These are phyloP conservation scores for Semotilus atromaculatus DNA, from an alignment of 2,797 vertebrate genomes.

Conservation along the genomic window DNA sequence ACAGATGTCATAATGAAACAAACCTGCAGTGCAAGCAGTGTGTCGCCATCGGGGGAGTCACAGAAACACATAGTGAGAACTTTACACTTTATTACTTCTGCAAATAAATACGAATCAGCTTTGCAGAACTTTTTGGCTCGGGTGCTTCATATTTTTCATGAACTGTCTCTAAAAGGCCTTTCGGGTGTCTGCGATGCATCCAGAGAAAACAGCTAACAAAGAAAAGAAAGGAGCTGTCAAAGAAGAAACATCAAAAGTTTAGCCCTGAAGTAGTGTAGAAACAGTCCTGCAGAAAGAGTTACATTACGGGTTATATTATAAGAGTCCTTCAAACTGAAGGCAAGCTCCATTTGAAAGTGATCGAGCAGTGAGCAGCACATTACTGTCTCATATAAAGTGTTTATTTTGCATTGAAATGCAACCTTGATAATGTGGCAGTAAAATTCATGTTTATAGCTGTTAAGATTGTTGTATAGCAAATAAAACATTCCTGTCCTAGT, in stretches of 20 bases:
- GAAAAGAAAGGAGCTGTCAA: slow-evolving; percentile 64
- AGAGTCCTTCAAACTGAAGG: not conserved
- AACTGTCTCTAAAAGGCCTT: slow-evolving; percentile 36
- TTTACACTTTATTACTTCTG: slow-evolving; percentile 11
- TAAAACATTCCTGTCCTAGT: not conserved
- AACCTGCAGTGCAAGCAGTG: slow-evolving; percentile 26
- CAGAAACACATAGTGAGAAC: not conserved
- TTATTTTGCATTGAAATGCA: not conserved
- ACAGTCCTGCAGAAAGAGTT: slow-evolving; percentile 36
- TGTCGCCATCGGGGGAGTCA: not conserved
- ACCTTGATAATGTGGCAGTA: not conserved
- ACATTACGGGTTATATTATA: slow-evolving; percentile 7
- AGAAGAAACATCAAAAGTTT: slow-evolving; percentile 45
- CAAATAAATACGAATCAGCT: slow-evolving; percentile 18
- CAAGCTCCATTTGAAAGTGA: not conserved
- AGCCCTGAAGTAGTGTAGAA: slow-evolving; percentile 48
- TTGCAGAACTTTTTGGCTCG: not conserved
- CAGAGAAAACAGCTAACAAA: slow-evolving; percentile 71
- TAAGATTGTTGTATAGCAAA: not conserved
- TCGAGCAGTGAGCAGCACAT: not conserved
- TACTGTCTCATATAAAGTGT: not conserved
- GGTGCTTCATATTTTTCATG: slow-evolving; percentile 23
- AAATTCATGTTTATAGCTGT: not conserved
- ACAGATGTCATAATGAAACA: slow-evolving; percentile 27
- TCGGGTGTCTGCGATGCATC: slow-evolving; percentile 23